Percentiles rank a stretch among this genome's conserved stretches.
phyloP scores from a whole-genome alignment of 2,113 vertebrate genomes.

The Psilopsiagon aurifrons region DNA sequence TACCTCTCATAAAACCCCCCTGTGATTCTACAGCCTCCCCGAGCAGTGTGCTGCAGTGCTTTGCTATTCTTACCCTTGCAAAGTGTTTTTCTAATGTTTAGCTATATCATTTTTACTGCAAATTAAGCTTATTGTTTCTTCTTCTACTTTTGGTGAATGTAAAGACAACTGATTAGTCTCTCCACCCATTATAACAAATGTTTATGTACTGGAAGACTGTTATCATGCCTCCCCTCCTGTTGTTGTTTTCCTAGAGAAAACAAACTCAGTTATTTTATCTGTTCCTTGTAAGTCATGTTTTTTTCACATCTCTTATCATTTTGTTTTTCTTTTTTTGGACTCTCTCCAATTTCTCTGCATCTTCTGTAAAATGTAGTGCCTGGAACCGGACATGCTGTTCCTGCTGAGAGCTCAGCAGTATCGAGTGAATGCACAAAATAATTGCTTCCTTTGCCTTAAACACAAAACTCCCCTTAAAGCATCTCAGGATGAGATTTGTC shows the following conservation, averaged over 20 bases:
- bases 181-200: constrained; percentile 40
- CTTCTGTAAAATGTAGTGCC: constrained; percentile 34
- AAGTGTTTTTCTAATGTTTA: constrained; percentile 59
- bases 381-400: constrained; percentile 21
- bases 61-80: constrained; percentile 22
- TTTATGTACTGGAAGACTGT: constrained; percentile 46
- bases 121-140: constrained; percentile 62
- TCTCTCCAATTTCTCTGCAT: constrained; percentile 13
- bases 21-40: constrained; percentile 50
- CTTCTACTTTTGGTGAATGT: constrained; percentile 28
- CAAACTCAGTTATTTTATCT: constrained; percentile 31
- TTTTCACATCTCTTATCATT: constrained; percentile 28
- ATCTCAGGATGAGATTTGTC: background rate
- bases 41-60: constrained; percentile 2
- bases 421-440: background rate
- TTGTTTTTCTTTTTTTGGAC: constrained; percentile 13
- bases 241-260: constrained; percentile 52
- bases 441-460: constrained; percentile 26
- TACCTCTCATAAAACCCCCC: constrained; percentile 64
- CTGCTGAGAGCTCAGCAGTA: constrained; percentile 25
- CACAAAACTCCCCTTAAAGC: background rate
- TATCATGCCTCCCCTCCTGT: constrained; percentile 34
- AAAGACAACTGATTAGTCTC: constrained; percentile 44
- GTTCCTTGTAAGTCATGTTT: background rate
- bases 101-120: constrained; percentile 67